phyloP scores from a whole-genome alignment of 1,140 invertebrate genomes.

The Popillia japonica region DNA sequence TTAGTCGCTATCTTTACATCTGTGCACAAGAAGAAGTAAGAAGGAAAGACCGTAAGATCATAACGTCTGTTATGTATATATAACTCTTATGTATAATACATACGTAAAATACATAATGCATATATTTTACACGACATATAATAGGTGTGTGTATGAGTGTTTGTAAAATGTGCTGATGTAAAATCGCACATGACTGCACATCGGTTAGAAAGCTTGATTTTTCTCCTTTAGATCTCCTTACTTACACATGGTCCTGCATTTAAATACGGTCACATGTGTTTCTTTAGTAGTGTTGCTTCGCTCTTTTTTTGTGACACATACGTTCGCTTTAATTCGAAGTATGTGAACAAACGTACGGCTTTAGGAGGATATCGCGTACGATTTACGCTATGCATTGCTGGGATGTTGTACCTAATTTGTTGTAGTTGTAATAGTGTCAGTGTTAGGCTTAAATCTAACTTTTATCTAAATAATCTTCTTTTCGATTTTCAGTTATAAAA shows the following conservation, averaged over 20 bases:
- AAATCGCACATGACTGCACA: conserved; percentile 41
- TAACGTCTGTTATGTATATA: conserved; percentile 19
- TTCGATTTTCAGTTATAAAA: too few relatives aligned
- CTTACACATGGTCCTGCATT: conserved; percentile 30
- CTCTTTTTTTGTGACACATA: conserved; percentile 9
- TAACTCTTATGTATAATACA: conserved; percentile 12
- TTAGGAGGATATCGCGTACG: too few relatives aligned
- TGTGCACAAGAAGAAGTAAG: neutral
- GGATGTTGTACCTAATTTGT: too few relatives aligned
- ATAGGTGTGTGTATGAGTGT: conserved; percentile 5
- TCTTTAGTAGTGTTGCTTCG: neutral
- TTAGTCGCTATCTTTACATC: conserved; percentile 4
- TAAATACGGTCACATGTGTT: conserved; percentile 33
- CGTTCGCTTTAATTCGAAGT: neutral
- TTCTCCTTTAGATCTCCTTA: neutral
- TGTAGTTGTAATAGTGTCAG: too few relatives aligned
- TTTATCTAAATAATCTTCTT: too few relatives aligned
- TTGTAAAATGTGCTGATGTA: conserved; percentile 41
- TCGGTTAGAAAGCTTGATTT: conserved; percentile 36
- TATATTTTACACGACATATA: neutral
- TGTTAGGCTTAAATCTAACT: too few relatives aligned
- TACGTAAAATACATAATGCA: neutral
- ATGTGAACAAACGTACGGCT: conserved; percentile 34
- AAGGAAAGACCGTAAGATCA: neutral
- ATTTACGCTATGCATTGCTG: too few relatives aligned